phyloP scores from a whole-genome alignment of 2,113 vertebrate species.

The Zapus hudsonius region DNA sequence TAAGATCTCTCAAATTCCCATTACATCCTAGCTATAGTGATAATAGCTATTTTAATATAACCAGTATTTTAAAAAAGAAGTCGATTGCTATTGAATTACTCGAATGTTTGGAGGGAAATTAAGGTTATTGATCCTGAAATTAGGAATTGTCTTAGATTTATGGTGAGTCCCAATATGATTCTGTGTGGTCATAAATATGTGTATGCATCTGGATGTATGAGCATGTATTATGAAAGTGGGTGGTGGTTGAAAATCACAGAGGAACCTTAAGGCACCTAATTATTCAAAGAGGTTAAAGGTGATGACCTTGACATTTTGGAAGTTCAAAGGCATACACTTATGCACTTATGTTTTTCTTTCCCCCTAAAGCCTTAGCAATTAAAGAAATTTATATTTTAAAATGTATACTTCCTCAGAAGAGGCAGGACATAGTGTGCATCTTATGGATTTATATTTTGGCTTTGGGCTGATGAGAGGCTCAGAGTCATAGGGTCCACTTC shows the following conservation, averaged over 20 bases:
- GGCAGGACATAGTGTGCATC: conserved; percentile 37
- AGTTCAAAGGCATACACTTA: conserved; percentile 93
- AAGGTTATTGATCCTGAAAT: conserved; percentile 81
- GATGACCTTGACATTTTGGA: conserved; percentile 95
- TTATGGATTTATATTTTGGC: conserved; percentile 73
- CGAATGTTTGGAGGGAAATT: conserved; percentile 76
- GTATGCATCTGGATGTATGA: conserved; percentile 52
- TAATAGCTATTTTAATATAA: conserved; percentile 58
- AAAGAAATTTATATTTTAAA: conserved; percentile 63
- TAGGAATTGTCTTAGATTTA: conserved; percentile 82
- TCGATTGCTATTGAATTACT: conserved; percentile 65
- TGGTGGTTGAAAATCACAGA: conserved; percentile 89
- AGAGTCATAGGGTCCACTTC: conserved; percentile 76
- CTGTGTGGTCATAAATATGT: conserved; percentile 80
- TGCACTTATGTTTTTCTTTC: conserved; percentile 84
- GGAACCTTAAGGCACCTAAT: conserved; percentile 91
- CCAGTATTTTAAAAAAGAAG: conserved; percentile 53
- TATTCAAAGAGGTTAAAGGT: conserved; percentile 94
- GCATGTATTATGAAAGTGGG: conserved; percentile 84
- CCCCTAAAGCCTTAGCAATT: conserved; percentile 76
- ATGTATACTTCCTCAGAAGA: conserved; percentile 58
- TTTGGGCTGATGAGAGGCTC: conserved; percentile 76
- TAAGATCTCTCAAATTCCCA: background rate
- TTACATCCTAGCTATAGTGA: conserved; percentile 28
- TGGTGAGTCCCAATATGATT: conserved; percentile 76